phyloP scores from a whole-genome alignment of 2,888 invertebrate species.

The Rapana venosa region DNA sequence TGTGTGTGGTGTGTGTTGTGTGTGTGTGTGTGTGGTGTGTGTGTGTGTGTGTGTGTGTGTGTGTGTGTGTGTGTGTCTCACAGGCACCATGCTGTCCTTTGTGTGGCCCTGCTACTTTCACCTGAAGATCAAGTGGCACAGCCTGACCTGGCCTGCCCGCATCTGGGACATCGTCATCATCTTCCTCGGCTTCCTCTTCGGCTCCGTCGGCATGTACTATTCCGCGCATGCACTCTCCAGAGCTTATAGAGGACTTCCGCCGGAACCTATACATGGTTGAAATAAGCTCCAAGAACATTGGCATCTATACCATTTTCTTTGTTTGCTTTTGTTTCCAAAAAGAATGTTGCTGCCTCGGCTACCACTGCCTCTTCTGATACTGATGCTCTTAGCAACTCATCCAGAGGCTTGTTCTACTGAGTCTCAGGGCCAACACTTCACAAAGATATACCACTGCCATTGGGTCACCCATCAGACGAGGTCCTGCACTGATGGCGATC shows the following conservation, averaged over 20 bases:
- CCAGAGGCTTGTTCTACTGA: too few species aligned
- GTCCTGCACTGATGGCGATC: too few species aligned
- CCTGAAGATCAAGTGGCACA: constrained; percentile 91
- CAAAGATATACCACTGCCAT: too few species aligned
- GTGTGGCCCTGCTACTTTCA: constrained; percentile 99
- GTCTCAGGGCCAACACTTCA: too few species aligned
- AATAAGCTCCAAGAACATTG: neutral
- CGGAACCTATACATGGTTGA: constrained; percentile 58
- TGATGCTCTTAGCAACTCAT: too few species aligned
- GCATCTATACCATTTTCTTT: neutral
- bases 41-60: neutral
- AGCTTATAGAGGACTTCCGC: constrained; percentile 88
- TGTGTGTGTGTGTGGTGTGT: neutral
- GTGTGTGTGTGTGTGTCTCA: neutral
- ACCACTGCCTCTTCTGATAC: too few species aligned
- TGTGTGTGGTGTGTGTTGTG: neutral
- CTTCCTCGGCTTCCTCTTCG: constrained; percentile 91
- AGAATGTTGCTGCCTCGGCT: too few species aligned
- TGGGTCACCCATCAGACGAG: too few species aligned
- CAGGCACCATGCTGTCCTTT: constrained; percentile 98
- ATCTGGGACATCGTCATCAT: constrained; percentile 94
- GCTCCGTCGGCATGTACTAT: constrained; percentile 85
- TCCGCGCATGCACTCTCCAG: constrained; percentile 93
- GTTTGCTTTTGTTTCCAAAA: too few species aligned
- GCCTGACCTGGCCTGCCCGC: constrained; percentile 86